Evolutionary conservation across 2,888 invertebrate species (phyloP), one percentile per base, ranked within the genome.

Genomic region (Tigriopus californicus): DNA sequence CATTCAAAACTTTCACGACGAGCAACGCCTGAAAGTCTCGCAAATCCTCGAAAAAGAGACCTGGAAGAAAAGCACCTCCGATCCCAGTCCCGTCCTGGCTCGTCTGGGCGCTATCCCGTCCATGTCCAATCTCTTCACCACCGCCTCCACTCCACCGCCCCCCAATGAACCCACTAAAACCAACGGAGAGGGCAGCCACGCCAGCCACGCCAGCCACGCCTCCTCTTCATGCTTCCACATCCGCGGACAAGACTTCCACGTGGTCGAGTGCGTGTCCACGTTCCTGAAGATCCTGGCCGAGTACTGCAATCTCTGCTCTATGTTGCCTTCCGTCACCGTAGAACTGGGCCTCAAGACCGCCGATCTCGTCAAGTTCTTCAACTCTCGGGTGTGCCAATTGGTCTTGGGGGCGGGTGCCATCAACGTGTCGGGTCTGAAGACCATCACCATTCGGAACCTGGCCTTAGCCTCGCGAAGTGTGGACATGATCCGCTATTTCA

Each of bases 371-470:
- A 22, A 33, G 13, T 40, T 59, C 22, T 61, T 40, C 44, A 51
- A 49, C 46, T 58, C 61, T 15, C 41, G 44, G n/a, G 24, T 52
- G 12, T 94, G 90, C 72, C 94, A 95, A 70, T 76, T 98, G 65
- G 88, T 98, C 59, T 76, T 98, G 60, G 97, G 95, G 48, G 97
- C 95, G 46, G 95, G 95, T 48, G 97, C 98, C 6, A 79, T 97
- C 68, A 85, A 89, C 68, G 83, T 90, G 63, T 92, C 92, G 42
- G 95, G 95, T 5, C 74, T 90, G 58, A 89, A 89, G 73, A 91
- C 89, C 25, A 94, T 94, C 64, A 91, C 94, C 4, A 92, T 89
- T 66, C 86, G 87, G 41, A 94, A 95, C 74, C 76, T 98, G 66
- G 92, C 87, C 11, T 73, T 90, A 64, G 84, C 87, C 0, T 85